Percentiles rank a stretch among this genome's conserved stretches.
phyloP scores from a whole-genome alignment of 2,113 vertebrate genomes.

The Prinia subflava region DNA sequence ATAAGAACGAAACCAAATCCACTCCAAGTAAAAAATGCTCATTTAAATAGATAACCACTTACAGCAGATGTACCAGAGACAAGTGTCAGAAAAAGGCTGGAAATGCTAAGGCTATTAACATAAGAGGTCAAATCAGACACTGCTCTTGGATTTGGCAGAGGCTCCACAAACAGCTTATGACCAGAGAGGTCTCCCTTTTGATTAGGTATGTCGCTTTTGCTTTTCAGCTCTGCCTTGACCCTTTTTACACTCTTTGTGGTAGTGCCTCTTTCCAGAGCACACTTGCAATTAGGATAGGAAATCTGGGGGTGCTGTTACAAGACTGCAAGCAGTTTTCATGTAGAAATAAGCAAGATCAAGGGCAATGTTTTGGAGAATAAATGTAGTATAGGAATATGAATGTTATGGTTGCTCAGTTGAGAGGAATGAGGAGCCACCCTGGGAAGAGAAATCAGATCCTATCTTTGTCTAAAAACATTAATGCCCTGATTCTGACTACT shows the following conservation, averaged over 20 bases:
- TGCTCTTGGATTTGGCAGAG: not conserved
- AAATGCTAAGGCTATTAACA: conserved; percentile 1
- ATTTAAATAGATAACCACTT: conserved; percentile 26
- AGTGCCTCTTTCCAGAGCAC: not conserved
- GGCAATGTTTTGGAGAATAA: not conserved
- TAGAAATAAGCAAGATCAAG: not conserved
- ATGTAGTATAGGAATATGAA: not conserved
- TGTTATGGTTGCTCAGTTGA: not conserved
- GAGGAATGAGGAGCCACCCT: not conserved
- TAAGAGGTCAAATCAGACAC: not conserved
- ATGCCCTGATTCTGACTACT: not conserved
- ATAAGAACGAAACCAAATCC: not conserved
- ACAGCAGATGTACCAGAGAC: conserved; percentile 15
- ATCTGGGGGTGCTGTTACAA: not conserved
- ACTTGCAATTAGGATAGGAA: conserved; percentile 7
- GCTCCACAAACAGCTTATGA: not conserved
- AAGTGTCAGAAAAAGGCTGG: conserved; percentile 14
- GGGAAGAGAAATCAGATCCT: conserved; percentile 6
- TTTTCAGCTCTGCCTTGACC: not conserved
- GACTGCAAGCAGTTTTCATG: not conserved
- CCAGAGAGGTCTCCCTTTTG: not conserved
- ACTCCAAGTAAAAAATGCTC: conserved; percentile 23
- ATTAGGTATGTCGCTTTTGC: not conserved
- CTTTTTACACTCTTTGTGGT: not conserved
- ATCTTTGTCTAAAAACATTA: conserved; percentile 6